phyloP scores from a whole-genome alignment of 2,888 invertebrate species.

The Tholera decimalis region DNA sequence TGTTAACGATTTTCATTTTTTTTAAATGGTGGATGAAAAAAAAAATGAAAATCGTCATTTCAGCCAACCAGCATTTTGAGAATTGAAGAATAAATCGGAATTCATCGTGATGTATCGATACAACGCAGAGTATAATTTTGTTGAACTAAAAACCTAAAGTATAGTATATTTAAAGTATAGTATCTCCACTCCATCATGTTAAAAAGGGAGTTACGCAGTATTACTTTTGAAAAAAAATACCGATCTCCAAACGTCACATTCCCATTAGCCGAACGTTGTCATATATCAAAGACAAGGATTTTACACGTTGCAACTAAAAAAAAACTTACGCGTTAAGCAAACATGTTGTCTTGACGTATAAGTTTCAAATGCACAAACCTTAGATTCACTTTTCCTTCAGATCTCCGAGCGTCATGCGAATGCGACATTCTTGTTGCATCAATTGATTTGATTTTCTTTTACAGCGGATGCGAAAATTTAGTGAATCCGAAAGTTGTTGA shows the following conservation, averaged over 20 bases:
- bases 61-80: not conserved
- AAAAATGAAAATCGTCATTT: not conserved
- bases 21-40: too few relatives aligned
- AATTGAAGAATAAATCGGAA: too few relatives aligned
- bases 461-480: not conserved
- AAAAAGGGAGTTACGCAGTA: too few relatives aligned
- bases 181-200: too few relatives aligned
- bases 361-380: not conserved
- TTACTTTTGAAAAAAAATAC: too few relatives aligned
- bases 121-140: not conserved
- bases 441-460: constrained; percentile 3
- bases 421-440: not conserved
- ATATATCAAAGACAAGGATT: constrained; percentile 2
- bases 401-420: not conserved
- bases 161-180: too few relatives aligned
- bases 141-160: not conserved
- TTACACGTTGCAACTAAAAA: not conserved
- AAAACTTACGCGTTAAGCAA: too few relatives aligned
- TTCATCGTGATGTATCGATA: too few relatives aligned
- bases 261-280: too few relatives aligned
- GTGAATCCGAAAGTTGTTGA: not conserved
- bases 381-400: not conserved
- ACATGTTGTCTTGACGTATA: not conserved
- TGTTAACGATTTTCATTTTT: too few relatives aligned
- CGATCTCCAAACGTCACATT: too few relatives aligned